A percentile compares a stretch with the other conserved stretches of the same genome.
These are phyloP conservation scores for Nomada fabriciana DNA, from an alignment of 2,888 invertebrate genomes.

Conservation along the genomic window DNA sequence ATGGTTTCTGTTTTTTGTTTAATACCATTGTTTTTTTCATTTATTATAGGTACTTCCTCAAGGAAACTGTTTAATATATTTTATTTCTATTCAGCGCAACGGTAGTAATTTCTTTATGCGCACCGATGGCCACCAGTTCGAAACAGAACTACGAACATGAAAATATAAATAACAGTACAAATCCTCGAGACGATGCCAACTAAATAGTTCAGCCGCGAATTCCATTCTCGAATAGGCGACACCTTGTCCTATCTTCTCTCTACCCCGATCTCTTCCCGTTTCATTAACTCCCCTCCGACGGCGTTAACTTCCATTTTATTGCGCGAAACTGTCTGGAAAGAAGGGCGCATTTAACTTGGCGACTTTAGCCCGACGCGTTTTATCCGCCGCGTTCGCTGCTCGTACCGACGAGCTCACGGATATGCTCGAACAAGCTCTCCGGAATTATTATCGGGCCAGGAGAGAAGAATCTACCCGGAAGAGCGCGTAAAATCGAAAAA, in stretches of 20 bases:
- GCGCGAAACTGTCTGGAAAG: constrained; percentile 41
- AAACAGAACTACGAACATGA: too few species aligned
- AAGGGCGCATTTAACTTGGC: constrained; percentile 55
- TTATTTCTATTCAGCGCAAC: too few species aligned
- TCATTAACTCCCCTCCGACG: constrained; percentile 48
- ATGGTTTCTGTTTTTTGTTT: too few species aligned
- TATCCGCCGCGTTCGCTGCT: constrained; percentile 54
- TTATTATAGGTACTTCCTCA: too few species aligned
- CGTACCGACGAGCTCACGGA: constrained; percentile 50
- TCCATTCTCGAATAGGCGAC: constrained; percentile 9
- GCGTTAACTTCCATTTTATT: constrained; percentile 58
- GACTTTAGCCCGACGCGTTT: constrained; percentile 57
- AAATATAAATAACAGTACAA: too few species aligned
- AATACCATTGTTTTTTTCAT: too few species aligned
- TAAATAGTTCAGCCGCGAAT: too few species aligned
- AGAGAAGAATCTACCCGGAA: constrained; percentile 23
- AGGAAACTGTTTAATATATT: too few species aligned
- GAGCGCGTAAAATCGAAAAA: background rate
- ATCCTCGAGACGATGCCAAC: too few species aligned
- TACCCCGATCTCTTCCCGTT: constrained; percentile 25
- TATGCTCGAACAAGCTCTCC: constrained; percentile 53
- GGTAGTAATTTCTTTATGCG: too few species aligned
- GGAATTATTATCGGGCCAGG: constrained; percentile 68
- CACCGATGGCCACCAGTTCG: too few species aligned
- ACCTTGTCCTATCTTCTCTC: background rate